phyloP scores from a whole-genome alignment of 2,113 vertebrate genomes.

The Pionites leucogaster region DNA sequence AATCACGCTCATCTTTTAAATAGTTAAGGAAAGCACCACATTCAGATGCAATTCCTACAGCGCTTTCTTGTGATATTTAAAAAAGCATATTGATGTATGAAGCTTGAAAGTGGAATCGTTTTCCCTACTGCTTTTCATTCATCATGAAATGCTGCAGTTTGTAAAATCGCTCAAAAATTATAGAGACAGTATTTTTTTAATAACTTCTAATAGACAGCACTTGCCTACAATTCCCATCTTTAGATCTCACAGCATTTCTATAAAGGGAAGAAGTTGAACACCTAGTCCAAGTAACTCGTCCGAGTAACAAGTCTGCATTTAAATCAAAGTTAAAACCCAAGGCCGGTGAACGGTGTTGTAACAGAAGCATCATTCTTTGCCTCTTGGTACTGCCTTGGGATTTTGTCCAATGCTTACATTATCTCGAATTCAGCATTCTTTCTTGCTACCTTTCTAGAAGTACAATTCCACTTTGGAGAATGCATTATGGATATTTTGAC shows the following conservation, averaged over 20 bases:
- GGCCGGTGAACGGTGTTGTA: not conserved
- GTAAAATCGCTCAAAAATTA: not conserved
- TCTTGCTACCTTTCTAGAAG: not conserved
- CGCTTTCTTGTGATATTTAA: not conserved
- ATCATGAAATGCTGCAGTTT: not conserved
- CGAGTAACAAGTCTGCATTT: not conserved
- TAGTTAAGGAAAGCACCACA: not conserved
- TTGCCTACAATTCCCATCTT: not conserved
- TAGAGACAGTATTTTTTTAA: not conserved
- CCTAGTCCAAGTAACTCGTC: not conserved
- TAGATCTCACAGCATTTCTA: not conserved
- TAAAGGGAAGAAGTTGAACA: not conserved
- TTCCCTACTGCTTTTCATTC: not conserved
- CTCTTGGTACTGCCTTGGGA: not conserved
- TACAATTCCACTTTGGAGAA: not conserved
- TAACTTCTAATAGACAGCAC: not conserved
- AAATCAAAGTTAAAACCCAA: not conserved
- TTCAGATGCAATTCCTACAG: not conserved
- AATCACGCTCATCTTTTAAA: not conserved
- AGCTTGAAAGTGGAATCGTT: not conserved
- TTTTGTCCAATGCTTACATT: not conserved
- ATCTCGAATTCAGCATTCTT: not conserved
- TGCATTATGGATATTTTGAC: not conserved
- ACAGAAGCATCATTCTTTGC: not conserved
- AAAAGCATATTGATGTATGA: not conserved